Percentiles rank a stretch among this genome's conserved stretches.
Conservation (phyloP, 2,113 vertebrate species). For the Abramis brama region DNA sequence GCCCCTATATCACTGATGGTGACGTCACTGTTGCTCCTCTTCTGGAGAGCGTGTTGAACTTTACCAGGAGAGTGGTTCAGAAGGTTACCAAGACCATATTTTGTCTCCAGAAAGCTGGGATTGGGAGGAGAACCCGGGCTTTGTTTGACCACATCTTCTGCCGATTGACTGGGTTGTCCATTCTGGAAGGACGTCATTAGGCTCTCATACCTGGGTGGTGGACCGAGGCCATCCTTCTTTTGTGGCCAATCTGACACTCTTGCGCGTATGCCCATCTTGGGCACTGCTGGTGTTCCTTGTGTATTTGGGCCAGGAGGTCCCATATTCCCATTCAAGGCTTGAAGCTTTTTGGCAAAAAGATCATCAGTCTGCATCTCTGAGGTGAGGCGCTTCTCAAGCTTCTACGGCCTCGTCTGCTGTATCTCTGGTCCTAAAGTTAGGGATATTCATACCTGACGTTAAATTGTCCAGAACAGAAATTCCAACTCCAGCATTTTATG, state of each 20-base stretch:
- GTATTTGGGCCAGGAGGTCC: conserved; percentile 76
- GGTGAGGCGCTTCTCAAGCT: conserved; percentile 68
- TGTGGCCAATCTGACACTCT: conserved; percentile 87
- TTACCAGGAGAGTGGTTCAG: conserved; percentile 79
- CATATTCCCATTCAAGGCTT: conserved; percentile 81
- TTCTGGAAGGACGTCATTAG: conserved; percentile 73
- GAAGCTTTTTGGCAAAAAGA: conserved; percentile 83
- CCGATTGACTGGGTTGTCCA: conserved; percentile 70
- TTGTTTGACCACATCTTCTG: conserved; percentile 64
- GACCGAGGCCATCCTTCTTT: conserved; percentile 79
- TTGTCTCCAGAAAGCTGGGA: conserved; percentile 75
- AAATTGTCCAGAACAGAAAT: conserved; percentile 51
- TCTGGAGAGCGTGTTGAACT: conserved; percentile 81
- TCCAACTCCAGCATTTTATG: conserved; percentile 45
- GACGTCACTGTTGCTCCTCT: conserved; percentile 87
- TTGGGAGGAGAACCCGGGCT: conserved; percentile 56
- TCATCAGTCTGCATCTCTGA: conserved; percentile 84
- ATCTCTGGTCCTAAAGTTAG: conserved; percentile 72
- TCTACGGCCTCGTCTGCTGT: conserved; percentile 71
- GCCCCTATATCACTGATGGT: conserved; percentile 86
- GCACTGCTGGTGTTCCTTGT: conserved; percentile 80
- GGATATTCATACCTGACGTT: conserved; percentile 76
- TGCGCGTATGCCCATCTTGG: conserved; percentile 89
- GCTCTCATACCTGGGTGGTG: conserved; percentile 71
- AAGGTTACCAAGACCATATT: conserved; percentile 77